Conservation (phyloP, 2,113 vertebrate species). For the Neolamprologus sp. region DNA sequence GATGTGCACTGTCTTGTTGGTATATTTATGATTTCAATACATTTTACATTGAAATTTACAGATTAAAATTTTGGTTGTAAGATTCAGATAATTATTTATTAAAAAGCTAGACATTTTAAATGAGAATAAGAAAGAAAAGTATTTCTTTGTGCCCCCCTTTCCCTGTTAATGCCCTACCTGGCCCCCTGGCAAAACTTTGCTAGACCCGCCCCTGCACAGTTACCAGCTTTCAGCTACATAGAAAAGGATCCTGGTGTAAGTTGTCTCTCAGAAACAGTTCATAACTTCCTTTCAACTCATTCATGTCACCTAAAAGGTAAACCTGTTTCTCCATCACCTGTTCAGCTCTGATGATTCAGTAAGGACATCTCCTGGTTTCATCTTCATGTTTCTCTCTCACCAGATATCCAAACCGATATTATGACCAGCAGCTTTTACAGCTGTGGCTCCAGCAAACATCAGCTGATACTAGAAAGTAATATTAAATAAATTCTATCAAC, state of each 20-base stretch:
- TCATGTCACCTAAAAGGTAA: neutral
- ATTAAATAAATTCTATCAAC: neutral
- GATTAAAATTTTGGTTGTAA: neutral
- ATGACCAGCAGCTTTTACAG: neutral
- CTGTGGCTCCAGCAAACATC: neutral
- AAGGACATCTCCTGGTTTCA: neutral
- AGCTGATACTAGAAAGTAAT: neutral
- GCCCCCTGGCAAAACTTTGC: neutral
- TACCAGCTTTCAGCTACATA: neutral
- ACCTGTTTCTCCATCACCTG: neutral
- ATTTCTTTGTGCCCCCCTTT: neutral
- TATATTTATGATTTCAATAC: neutral
- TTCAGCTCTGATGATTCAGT: neutral
- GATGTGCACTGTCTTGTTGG: neutral
- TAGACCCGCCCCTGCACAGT: neutral
- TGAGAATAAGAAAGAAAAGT: neutral
- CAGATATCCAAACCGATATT: accelerated
- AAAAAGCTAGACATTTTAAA: neutral
- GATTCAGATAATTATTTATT: neutral
- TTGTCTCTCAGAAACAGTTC: neutral
- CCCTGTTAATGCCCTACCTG: neutral
- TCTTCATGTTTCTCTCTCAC: neutral
- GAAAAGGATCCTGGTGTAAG: neutral
- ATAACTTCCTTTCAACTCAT: neutral
- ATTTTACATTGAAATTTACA: neutral